phyloP scores from a whole-genome alignment of 1,140 invertebrate genomes.

The roundworm (Caenorhabditis elegans) region DNA sequence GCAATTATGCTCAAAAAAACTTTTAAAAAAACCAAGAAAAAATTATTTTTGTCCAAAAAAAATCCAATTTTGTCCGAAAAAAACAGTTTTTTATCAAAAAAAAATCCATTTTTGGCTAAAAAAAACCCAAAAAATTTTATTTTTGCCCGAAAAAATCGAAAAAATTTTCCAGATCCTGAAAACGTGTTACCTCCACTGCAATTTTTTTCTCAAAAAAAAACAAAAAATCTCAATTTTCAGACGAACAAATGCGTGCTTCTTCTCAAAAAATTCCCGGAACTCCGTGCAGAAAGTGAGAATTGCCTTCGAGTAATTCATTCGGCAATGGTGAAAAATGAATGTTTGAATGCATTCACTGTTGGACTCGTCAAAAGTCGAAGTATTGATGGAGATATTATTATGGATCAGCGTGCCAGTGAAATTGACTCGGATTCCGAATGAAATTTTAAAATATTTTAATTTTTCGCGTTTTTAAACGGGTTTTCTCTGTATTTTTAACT shows the following conservation, averaged over 20 bases:
- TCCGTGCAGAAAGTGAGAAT: neutral
- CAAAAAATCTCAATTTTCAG: neutral
- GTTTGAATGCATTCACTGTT: slow-evolving; percentile 10
- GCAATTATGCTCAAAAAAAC: no score
- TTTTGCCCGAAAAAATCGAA: no score
- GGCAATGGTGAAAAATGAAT: slow-evolving; percentile 21
- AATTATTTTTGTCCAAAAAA: no score
- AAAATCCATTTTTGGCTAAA: no score
- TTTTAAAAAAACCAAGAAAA: no score
- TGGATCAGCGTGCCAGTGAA: neutral
- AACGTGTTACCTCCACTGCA: no score
- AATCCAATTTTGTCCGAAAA: no score
- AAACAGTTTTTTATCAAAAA: no score
- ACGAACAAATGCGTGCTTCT: neutral
- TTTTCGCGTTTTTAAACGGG: neutral
- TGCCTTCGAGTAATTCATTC: slow-evolving; percentile 4
- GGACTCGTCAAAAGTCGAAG: neutral
- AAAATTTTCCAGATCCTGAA: no score
- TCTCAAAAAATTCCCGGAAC: neutral
- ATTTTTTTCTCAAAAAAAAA: neutral
- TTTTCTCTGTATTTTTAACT: neutral
- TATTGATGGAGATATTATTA: neutral
- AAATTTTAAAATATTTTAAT: no score
- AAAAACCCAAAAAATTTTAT: no score
- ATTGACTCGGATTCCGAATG: neutral